Percentiles rank a stretch among this genome's conserved stretches.
Evolutionary conservation across 2,888 invertebrate species (phyloP).

Genomic region (Andrena praecox): DNA sequence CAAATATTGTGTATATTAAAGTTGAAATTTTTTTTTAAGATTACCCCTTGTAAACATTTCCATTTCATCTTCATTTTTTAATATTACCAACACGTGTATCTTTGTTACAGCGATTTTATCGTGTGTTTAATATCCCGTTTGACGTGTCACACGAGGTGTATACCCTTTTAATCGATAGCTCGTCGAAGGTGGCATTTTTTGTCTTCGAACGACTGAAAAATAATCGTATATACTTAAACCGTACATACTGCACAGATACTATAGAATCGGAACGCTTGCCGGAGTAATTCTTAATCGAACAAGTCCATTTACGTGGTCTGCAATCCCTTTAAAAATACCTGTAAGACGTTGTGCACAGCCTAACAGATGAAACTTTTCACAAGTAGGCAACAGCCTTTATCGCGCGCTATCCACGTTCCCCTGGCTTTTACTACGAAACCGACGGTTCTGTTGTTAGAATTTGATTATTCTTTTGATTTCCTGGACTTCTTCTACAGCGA

Average conservation of each 20-base stretch:
- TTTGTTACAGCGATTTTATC: too few species aligned
- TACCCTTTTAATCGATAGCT: too few species aligned
- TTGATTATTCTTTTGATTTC: background rate
- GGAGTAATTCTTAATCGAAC: slow-evolving; percentile 17
- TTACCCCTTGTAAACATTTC: too few species aligned
- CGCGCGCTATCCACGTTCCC: background rate
- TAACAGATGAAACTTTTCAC: slow-evolving; percentile 1
- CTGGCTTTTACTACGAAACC: background rate
- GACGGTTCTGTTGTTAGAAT: background rate
- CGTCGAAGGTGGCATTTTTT: background rate
- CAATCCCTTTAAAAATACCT: slow-evolving; percentile 40
- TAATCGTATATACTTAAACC: slow-evolving; percentile 1
- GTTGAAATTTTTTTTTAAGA: too few species aligned
- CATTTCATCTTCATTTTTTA: too few species aligned
- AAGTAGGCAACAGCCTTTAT: background rate
- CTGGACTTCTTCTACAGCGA: slow-evolving; percentile 9
- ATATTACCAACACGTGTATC: too few species aligned
- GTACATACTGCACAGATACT: slow-evolving; percentile 6
- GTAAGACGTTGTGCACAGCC: slow-evolving; percentile 19
- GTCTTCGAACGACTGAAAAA: background rate
- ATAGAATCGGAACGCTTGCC: background rate
- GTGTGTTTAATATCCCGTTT: too few species aligned
- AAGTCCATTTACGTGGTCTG: slow-evolving; percentile 16
- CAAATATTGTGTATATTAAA: too few species aligned
- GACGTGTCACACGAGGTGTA: too few species aligned